Base-by-base conservation (phyloP, 2,797 vertebrate species). In the Pseudochaenichthys georgianus region DNA sequence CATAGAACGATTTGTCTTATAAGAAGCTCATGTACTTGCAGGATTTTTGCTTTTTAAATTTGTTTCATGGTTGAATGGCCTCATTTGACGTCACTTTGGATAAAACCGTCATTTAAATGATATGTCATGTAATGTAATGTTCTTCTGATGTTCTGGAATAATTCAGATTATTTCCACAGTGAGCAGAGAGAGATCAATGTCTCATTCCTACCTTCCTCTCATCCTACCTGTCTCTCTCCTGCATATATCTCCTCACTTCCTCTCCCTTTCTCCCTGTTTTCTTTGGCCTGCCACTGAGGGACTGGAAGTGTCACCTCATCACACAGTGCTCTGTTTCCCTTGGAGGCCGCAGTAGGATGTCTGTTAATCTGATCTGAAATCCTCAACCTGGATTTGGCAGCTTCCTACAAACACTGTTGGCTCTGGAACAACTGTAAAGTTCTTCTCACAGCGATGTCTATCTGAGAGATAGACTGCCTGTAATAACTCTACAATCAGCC, bases 251-350 rank as follows among this genome's bases (percentile, higher is more conserved):
- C 67, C 38, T 78, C 53, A 59, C 81, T 82, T 84, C 71, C 80
- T 73, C 62, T 63, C 59, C 65, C 66, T 21, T 50, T 75, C 70
- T n/a, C 50, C 21, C 3, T 87, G 75, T 88, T 92, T 88, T 81
- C 79, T 82, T 91, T 92, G 91, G 90, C 85, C 69, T 78, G 82
- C 71, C 81, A 70, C 43, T 52, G 70, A 77, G 81, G 73, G 84
- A 82, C 81, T 91, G 89, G 91, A 93, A 88, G 89, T 89, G 88
- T 92, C 92, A 92, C 91, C 80, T 93, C 91, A 92, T 93, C 91
- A 91, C 77, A 75, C 79, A 79, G 78, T 78, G 60, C 64, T 87
- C 80, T 85, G 88, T 88, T 92, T 87, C 78, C 84, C 78, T 92
- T 88, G 85, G 89, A 88, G 80, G 75, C 62, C 58, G 67, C 79